These are phyloP conservation scores for Sialia sialis DNA, from an alignment of 2,113 vertebrate species.

Conservation along the genomic window DNA sequence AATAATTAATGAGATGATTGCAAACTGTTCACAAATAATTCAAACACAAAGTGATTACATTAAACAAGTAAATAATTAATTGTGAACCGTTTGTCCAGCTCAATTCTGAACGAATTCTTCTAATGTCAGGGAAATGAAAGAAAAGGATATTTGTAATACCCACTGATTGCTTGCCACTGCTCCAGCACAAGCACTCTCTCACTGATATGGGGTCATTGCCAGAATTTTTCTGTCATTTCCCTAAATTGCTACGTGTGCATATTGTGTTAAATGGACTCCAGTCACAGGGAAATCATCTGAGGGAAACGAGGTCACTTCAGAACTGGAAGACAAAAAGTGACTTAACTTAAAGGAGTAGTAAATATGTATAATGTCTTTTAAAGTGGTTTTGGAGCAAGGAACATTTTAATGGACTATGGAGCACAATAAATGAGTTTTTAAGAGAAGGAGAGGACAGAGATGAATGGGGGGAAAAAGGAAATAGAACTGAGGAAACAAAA, in stretches of 20 bases:
- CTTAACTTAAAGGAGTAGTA: constrained; percentile 12
- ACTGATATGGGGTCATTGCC: not conserved
- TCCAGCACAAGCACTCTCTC: not conserved
- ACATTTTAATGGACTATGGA: constrained; percentile 11
- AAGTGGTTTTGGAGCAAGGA: constrained; percentile 3
- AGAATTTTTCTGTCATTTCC: constrained; percentile 23
- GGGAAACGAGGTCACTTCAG: not conserved
- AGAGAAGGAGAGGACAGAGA: not conserved
- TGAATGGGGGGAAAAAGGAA: not conserved
- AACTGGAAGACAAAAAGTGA: not conserved
- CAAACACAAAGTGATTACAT: not conserved
- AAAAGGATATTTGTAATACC: not conserved
- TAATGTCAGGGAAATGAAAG: not conserved
- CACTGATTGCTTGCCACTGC: not conserved
- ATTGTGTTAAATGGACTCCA: not conserved
- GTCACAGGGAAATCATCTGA: not conserved
- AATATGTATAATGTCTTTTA: constrained; percentile 24
- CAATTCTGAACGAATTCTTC: not conserved
- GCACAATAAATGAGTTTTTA: constrained; percentile 22
- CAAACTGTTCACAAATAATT: not conserved
- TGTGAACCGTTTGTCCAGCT: not conserved
- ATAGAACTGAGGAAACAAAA: constrained; percentile 9
- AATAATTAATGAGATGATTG: not conserved
- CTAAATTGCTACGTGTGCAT: not conserved
- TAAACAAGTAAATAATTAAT: not conserved